Conservation (phyloP, 2,888 invertebrate species). For the Argyra leucocephala region DNA sequence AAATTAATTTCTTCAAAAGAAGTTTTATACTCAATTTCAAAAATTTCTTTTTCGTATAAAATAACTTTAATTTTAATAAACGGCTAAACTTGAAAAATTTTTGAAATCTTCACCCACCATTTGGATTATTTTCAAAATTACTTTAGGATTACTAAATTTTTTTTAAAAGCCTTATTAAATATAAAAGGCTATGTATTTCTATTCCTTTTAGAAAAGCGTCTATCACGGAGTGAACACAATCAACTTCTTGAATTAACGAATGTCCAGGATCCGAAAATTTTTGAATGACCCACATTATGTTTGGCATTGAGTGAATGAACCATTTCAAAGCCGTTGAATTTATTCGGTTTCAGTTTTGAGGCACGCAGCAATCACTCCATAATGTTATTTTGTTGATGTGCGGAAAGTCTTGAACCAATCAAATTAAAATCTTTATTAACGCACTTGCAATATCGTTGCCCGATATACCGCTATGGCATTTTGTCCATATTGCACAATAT, state of each 20-base stretch:
- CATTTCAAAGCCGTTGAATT: not conserved
- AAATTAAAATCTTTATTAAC: not conserved
- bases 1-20: too few species aligned
- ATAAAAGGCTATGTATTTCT: not conserved
- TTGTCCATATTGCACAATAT: not conserved
- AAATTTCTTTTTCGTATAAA: too few species aligned
- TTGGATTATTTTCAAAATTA: too few species aligned
- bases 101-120: too few species aligned
- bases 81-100: too few species aligned
- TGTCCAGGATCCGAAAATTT: constrained; percentile 11
- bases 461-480: not conserved
- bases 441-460: constrained; percentile 7
- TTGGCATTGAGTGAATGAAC: not conserved
- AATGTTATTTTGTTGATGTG: not conserved
- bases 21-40: too few species aligned
- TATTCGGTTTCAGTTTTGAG: constrained; percentile 6
- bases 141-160: too few species aligned
- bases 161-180: not conserved
- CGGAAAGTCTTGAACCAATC: not conserved
- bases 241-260: constrained; percentile 7
- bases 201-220: not conserved
- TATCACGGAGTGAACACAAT: not conserved
- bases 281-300: not conserved
- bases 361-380: constrained; percentile 7
- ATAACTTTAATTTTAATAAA: too few species aligned